Conservation (phyloP, 2,113 vertebrate genomes). For the Cyprinus carpio region DNA sequence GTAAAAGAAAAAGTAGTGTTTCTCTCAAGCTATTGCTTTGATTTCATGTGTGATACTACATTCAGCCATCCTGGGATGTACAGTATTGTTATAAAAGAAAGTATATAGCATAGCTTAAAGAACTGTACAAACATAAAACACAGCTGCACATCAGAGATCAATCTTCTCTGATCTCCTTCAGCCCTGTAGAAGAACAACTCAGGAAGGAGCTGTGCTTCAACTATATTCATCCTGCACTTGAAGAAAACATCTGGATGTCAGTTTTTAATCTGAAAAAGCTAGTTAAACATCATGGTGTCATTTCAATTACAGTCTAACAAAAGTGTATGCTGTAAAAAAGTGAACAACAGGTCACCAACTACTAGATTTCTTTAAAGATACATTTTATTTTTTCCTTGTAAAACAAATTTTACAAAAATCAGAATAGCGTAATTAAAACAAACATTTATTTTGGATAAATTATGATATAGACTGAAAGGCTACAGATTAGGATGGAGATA, state of each 20-base stretch:
- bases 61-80: neutral
- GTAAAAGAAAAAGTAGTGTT: neutral
- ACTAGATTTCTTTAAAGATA: conserved; percentile 79
- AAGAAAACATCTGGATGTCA: neutral
- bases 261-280: neutral
- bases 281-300: neutral
- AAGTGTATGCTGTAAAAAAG: neutral
- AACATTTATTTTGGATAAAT: conserved; percentile 60
- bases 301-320: neutral
- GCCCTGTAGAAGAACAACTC: neutral
- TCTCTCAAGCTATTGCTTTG: neutral
- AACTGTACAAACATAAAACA: neutral
- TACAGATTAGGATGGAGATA: conserved; percentile 57
- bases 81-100: neutral
- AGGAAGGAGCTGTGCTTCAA: neutral
- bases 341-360: neutral
- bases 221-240: neutral
- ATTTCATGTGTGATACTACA: neutral
- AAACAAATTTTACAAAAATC: conserved; percentile 84
- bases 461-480: conserved; percentile 59
- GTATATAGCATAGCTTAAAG: neutral
- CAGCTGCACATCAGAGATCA: neutral
- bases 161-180: neutral
- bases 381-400: conserved; percentile 84
- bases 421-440: conserved; percentile 78